phyloP scores from a whole-genome alignment of 2,888 invertebrate species.

The Pammene fasciana region DNA sequence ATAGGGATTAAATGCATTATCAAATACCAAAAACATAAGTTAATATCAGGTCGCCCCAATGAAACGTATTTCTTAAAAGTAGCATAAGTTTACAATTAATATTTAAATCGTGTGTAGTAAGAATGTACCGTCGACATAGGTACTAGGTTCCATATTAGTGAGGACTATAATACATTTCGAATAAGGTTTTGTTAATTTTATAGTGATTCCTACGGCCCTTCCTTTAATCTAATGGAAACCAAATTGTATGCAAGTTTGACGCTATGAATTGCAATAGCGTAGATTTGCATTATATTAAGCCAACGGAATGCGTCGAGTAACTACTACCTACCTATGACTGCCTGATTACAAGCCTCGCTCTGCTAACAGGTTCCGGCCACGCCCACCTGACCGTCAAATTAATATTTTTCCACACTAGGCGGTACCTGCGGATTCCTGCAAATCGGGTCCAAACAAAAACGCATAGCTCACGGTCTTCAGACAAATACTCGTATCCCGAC shows the following conservation, averaged over 20 bases:
- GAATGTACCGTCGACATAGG: too few species aligned
- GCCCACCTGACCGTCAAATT: constrained; percentile 66
- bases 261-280: neutral
- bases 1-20: too few species aligned
- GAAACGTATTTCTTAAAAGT: too few species aligned
- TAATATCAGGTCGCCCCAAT: too few species aligned
- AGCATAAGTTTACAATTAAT: too few species aligned
- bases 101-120: too few species aligned
- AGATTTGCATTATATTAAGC: neutral
- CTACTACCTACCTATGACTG: neutral
- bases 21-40: too few species aligned
- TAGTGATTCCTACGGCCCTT: neutral
- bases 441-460: constrained; percentile 75
- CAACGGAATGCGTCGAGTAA: neutral
- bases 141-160: too few species aligned
- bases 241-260: neutral
- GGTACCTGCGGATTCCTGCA: constrained; percentile 78
- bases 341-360: constrained; percentile 43
- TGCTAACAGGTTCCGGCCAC: constrained; percentile 57
- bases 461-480: constrained; percentile 72
- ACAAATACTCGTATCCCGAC: constrained; percentile 76
- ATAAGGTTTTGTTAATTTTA: too few species aligned
- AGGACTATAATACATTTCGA: too few species aligned
- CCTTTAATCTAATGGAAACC: neutral
- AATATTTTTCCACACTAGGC: constrained; percentile 64